Evolutionary conservation across 2,797 vertebrate species (phyloP), one percentile per base, ranked within the genome.

Genomic region (Gallirallus australis): DNA sequence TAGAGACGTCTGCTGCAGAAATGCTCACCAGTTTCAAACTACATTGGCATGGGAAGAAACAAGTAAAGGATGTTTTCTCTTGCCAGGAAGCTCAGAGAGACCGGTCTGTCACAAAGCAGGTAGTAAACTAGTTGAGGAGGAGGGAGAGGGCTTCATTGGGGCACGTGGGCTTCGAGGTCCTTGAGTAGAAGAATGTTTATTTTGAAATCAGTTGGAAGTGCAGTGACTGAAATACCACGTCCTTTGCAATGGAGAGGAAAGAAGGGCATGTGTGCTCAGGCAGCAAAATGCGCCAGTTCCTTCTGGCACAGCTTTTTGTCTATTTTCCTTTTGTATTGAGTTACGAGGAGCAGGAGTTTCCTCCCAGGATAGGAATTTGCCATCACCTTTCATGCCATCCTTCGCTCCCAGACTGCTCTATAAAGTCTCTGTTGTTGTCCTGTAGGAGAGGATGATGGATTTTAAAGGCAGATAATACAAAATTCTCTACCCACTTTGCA

Each of bases 341-440:
- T 79, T 93, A 45, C 0, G 15, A 45, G 23, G 33, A 86, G 39
- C 15, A 50, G 59, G 76, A 70, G 50, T 96, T 94, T 92, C n/a
- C 42, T 88, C 27, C 18, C 30, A 33, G 56, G 45, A 37, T 21
- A 79, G 54, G 50, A 52, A n/a, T 69, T 90, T 66, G 16, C 13
- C 4, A 2, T 73, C 7, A 0, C 69, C 31, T 57, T 70, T 71
- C 50, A 45, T 95, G 82, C 48, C 45, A 11, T 7, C 28, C 28
- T 65, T 88, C 30, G 4, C 16, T 86, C 52, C 52, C 42, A 48
- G 39, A 54, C 35, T 42, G 13, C 61, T 81, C 47, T 40, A 25
- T 48, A 33, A 71, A n/a, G 31, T 47, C 17, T 54, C 3, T 53
- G 0, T n/a, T 40, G 7, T 53, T 83, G n/a, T 59, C 31, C 24